Base-by-base conservation (phyloP, 2,113 vertebrate genomes). In the Camarhynchus parvulus region DNA sequence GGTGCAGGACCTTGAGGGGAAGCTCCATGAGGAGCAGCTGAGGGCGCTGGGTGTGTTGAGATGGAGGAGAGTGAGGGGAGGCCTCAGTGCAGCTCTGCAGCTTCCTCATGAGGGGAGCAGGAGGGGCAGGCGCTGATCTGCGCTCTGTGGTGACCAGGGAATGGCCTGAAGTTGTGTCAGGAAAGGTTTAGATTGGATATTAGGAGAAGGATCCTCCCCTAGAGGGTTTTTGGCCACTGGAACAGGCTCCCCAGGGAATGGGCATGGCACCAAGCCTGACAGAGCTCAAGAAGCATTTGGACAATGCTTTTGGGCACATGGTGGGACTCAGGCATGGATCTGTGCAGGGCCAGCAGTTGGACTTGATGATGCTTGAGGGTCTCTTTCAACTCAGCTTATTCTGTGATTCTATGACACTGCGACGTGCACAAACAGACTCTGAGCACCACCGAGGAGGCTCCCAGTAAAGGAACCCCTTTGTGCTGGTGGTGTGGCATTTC, bases 401-500 rank as follows among this genome's bases (percentile, higher is more conserved):
- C n/a, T 41, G 23, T 59, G 24, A 30, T 7, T 72, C 25, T 42
- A 21, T 76, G 52, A 31, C 30, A 42, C 10, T 23, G 66, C 10
- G 24, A 76, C 1, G 1, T 6, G 33, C 28, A 50, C 21, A 20
- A 19, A 19, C 18, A 23, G 75, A 55, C 23, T n/a, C 0, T 5
- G 8, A 85, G 24, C 15, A 44, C 24, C 20, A 23, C 1, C 0
- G 0, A 73, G 50, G 16, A 66, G 13, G 42, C 10, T 35, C 23
- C 8, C 74, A 49, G 11, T 7, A 61, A 69, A 74, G 25, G n/a
- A 72, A 11, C 2, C 11, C 14, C 22, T 67, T 11, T 0, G 2
- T 70, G 52, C 35, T 62, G 27, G 9, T 19, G 13, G 37, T 24
- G 21, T n/a, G 37, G 6, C 1, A 1, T 10, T 50, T 21, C 31